A percentile compares a stretch with the other conserved stretches of the same genome.
These are phyloP conservation scores for Ptychadena robeensis DNA, from an alignment of 2,797 vertebrate genomes.

Conservation along the genomic window DNA sequence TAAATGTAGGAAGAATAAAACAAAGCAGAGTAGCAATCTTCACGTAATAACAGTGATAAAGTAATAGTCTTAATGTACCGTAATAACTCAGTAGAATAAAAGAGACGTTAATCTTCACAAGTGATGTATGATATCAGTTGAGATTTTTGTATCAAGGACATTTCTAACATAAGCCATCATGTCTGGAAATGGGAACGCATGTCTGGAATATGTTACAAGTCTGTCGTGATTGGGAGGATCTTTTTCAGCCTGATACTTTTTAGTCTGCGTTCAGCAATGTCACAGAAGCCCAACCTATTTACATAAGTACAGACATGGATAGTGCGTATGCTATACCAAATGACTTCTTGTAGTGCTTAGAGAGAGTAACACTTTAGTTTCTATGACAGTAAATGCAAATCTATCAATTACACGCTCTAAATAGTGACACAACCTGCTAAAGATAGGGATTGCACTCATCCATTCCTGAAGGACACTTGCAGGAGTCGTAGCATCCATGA, in stretches of 20 bases:
- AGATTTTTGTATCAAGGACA: background rate
- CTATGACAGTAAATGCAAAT: constrained; percentile 48
- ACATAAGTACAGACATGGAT: background rate
- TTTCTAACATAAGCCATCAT: background rate
- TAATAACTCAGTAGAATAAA: too few species aligned
- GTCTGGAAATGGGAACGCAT: background rate
- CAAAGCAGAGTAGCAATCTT: too few species aligned
- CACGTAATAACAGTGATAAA: too few species aligned
- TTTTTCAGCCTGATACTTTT: background rate
- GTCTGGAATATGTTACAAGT: constrained; percentile 6
- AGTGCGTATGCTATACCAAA: background rate
- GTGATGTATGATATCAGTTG: background rate
- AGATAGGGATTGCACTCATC: constrained; percentile 58
- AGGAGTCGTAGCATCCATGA: constrained; percentile 44
- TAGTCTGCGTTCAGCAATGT: background rate
- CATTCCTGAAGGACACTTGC: constrained; percentile 53
- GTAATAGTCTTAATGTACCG: background rate
- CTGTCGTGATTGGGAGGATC: background rate
- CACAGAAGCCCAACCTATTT: background rate
- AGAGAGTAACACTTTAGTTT: constrained; percentile 19
- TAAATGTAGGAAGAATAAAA: background rate
- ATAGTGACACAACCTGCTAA: constrained; percentile 55
- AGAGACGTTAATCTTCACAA: too few species aligned
- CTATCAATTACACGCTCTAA: constrained; percentile 39
- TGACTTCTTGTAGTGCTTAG: background rate